These are phyloP conservation scores for Scleropages formosus DNA, from an alignment of 2,797 vertebrate species.

Conservation along the genomic window DNA sequence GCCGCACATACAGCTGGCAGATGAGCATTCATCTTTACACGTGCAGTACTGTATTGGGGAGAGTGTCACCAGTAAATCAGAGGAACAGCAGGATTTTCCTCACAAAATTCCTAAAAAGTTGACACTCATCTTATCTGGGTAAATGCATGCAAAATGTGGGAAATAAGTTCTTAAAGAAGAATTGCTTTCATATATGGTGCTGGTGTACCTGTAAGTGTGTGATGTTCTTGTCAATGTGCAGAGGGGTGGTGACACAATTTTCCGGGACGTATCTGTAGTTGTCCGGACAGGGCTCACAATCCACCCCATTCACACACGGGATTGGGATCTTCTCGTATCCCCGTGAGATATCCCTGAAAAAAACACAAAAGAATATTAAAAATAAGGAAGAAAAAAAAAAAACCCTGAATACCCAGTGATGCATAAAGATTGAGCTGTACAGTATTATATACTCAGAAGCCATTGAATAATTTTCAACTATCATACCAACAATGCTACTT, in stretches of 20 bases:
- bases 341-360: slow-evolving; percentile 84
- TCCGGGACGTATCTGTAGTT: slow-evolving; percentile 93
- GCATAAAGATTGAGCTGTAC: background rate
- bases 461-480: background rate
- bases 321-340: slow-evolving; percentile 88
- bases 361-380: too few relatives aligned
- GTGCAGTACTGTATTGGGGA: slow-evolving; percentile 82
- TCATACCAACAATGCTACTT: background rate
- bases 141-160: background rate
- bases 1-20: slow-evolving; percentile 90
- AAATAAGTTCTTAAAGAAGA: too few relatives aligned
- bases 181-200: background rate
- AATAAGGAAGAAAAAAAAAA: background rate
- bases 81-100: background rate
- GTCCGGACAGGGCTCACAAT: slow-evolving; percentile 80
- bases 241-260: slow-evolving; percentile 89
- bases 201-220: slow-evolving; percentile 85
- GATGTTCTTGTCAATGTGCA: slow-evolving; percentile 93
- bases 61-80: background rate
- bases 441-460: background rate
- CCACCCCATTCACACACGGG: slow-evolving; percentile 85
- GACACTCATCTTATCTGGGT: background rate
- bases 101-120: background rate
- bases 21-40: slow-evolving; percentile 91
- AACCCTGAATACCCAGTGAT: too few relatives aligned